These are phyloP conservation scores for Perodicticus potto DNA, from an alignment of 2,797 vertebrate species.

Conservation along the genomic window DNA sequence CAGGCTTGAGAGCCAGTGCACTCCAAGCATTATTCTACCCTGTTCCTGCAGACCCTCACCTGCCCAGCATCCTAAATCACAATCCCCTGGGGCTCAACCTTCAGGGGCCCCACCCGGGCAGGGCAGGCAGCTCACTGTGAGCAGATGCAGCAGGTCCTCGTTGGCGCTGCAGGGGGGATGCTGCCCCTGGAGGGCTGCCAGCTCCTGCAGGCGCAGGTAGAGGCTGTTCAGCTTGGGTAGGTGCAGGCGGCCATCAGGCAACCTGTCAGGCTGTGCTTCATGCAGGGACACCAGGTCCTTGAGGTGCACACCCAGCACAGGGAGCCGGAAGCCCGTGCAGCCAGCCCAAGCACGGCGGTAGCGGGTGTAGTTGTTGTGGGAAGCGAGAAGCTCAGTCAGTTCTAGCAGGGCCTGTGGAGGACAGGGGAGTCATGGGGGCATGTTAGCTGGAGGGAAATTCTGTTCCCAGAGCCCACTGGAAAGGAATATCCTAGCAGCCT, in stretches of 20 bases:
- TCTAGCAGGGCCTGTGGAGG: constrained; percentile 91
- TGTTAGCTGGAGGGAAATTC: neutral
- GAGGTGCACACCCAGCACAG: constrained; percentile 94
- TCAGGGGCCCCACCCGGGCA: neutral
- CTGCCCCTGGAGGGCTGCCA: constrained; percentile 90
- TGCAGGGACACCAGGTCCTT: constrained; percentile 95
- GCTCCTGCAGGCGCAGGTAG: constrained; percentile 93
- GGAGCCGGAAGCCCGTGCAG: constrained; percentile 94
- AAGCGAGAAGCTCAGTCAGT: constrained; percentile 94
- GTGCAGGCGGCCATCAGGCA: constrained; percentile 93
- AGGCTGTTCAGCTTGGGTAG: constrained; percentile 94
- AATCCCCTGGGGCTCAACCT: neutral
- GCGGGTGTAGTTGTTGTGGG: constrained; percentile 93
- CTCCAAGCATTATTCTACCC: neutral
- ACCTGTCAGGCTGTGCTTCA: constrained; percentile 92
- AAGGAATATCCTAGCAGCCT: neutral
- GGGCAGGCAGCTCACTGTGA: constrained; percentile 89
- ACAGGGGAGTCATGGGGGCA: neutral
- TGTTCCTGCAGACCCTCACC: neutral
- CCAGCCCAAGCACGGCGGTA: constrained; percentile 93
- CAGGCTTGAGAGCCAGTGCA: neutral
- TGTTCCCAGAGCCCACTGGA: neutral
- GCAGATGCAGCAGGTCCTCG: constrained; percentile 94
- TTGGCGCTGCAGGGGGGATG: constrained; percentile 92
- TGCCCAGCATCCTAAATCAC: neutral